A percentile compares a stretch with the other conserved stretches of the same genome.
Conservation (phyloP, 2,797 vertebrate genomes). For the Lindbergichthys nudifrons region DNA sequence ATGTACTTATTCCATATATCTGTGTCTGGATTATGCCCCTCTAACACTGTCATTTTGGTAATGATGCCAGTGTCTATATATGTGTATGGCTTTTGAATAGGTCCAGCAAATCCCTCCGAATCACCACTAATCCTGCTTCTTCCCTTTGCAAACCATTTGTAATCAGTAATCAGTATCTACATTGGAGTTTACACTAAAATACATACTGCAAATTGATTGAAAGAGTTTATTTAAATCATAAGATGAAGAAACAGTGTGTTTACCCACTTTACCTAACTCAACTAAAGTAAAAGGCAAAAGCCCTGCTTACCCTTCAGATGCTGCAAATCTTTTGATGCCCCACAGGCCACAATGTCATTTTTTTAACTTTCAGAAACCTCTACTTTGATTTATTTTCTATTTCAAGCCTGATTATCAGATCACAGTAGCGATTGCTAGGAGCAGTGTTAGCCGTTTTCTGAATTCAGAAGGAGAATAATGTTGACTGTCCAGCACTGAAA, state of each 20-base stretch:
- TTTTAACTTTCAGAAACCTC: not conserved
- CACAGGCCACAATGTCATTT: not conserved
- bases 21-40: not conserved
- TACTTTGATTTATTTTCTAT: not conserved
- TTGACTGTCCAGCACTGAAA: no score
- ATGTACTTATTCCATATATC: constrained; percentile 1
- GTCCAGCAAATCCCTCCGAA: constrained; percentile 3
- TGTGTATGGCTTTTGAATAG: constrained; percentile 12
- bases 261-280: not conserved
- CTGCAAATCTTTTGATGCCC: no score
- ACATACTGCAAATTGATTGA: not conserved
- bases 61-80: not conserved
- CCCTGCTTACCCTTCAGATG: not conserved
- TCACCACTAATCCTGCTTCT: constrained; percentile 2
- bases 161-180: constrained; percentile 7
- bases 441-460: not conserved
- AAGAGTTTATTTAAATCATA: not conserved
- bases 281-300: not conserved
- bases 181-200: not conserved
- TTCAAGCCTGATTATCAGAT: not conserved
- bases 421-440: not conserved
- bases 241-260: not conserved
- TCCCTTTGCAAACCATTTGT: not conserved
- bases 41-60: not conserved
- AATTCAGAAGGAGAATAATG: not conserved